These are phyloP conservation scores for Gobio occitaniae DNA, from an alignment of 2,797 vertebrate genomes.

Conservation along the genomic window DNA sequence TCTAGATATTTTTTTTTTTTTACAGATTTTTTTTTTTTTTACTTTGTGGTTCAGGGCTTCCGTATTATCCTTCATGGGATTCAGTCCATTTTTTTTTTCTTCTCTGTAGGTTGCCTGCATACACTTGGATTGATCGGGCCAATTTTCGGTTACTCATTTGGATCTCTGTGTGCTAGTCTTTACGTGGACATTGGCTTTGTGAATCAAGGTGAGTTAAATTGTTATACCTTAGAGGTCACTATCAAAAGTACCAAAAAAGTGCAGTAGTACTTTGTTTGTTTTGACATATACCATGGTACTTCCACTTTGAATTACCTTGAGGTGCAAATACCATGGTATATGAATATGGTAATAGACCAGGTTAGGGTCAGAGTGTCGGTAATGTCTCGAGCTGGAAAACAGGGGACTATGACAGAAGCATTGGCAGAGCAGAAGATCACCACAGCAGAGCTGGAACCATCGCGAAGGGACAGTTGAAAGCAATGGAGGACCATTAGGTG, in stretches of 20 bases:
- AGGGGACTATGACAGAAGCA: too few relatives aligned
- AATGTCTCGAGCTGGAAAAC: too few relatives aligned
- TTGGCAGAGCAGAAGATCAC: too few relatives aligned
- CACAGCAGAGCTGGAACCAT: too few relatives aligned
- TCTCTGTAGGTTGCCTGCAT: constrained; percentile 81
- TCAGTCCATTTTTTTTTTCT: background rate
- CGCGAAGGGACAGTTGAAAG: too few relatives aligned
- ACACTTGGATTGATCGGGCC: constrained; percentile 86
- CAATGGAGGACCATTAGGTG: too few relatives aligned
- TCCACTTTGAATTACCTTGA: background rate
- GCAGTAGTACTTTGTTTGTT: background rate
- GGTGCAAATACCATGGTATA: too few relatives aligned
- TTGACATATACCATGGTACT: background rate
- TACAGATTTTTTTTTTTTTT: too few relatives aligned
- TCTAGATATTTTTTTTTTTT: too few relatives aligned
- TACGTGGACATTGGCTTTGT: constrained; percentile 93
- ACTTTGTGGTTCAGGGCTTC: too few relatives aligned
- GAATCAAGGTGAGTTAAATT: constrained; percentile 81
- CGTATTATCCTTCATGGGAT: background rate
- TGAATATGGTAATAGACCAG: too few relatives aligned
- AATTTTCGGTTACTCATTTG: constrained; percentile 82
- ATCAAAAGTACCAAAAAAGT: background rate
- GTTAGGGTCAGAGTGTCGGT: too few relatives aligned
- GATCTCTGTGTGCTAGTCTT: constrained; percentile 84
- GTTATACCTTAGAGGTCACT: background rate